Conservation (phyloP, 2,888 invertebrate genomes). For the Eupsilia transversa region DNA sequence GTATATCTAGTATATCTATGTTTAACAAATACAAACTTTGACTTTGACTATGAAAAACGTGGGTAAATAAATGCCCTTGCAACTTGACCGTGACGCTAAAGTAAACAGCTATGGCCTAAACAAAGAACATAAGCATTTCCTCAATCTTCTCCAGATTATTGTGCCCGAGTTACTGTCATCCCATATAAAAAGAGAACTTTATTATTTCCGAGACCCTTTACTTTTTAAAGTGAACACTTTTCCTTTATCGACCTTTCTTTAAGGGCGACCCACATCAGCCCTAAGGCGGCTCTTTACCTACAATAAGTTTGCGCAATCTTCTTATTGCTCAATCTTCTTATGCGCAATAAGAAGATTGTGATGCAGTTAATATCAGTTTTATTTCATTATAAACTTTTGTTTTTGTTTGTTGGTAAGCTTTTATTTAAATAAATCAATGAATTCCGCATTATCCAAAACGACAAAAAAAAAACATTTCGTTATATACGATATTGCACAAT, state of each 20-base stretch:
- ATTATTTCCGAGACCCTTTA: constrained; percentile 36
- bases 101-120: constrained; percentile 18
- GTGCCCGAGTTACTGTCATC: constrained; percentile 29
- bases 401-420: too few species aligned
- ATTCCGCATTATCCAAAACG: too few species aligned
- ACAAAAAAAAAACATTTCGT: too few species aligned
- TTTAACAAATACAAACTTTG: too few species aligned
- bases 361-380: too few species aligned
- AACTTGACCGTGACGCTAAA: not conserved
- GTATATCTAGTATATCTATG: too few species aligned
- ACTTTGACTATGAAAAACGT: too few species aligned
- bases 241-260: constrained; percentile 29
- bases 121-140: constrained; percentile 28
- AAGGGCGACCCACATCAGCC: constrained; percentile 25
- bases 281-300: constrained; percentile 1
- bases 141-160: constrained; percentile 19
- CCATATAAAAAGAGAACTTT: constrained; percentile 47
- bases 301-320: not conserved
- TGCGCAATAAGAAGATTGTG: too few species aligned
- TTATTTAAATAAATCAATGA: too few species aligned
- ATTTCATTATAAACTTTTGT: too few species aligned
- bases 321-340: not conserved
- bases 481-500: not conserved
- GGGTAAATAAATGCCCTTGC: constrained; percentile 1
- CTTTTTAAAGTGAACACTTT: constrained; percentile 48